These are phyloP conservation scores for Leucoptera coffeella DNA, from an alignment of 2,888 invertebrate species.

Conservation along the genomic window DNA sequence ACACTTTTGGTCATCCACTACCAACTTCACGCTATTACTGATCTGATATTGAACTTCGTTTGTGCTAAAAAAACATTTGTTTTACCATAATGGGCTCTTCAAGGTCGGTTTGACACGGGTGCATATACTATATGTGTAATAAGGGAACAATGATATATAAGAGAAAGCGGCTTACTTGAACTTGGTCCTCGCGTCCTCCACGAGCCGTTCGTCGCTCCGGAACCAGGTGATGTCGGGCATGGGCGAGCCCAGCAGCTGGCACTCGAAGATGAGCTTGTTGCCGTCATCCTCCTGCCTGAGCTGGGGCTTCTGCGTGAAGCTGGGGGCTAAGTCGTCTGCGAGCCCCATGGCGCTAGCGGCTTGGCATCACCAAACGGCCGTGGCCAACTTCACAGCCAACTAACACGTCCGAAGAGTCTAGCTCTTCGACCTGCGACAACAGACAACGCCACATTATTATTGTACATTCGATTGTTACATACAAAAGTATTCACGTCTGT, in stretches of 20 bases:
- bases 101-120: too few relatives aligned
- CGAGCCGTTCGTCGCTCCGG: slow-evolving; percentile 78
- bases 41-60: too few relatives aligned
- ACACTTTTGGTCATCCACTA: too few relatives aligned
- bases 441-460: neutral
- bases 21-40: too few relatives aligned
- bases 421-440: slow-evolving; percentile 14
- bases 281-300: slow-evolving; percentile 95
- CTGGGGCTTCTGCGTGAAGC: slow-evolving; percentile 97
- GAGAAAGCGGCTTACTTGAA: slow-evolving; percentile 61
- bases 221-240: slow-evolving; percentile 91
- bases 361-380: slow-evolving; percentile 24
- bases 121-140: too few relatives aligned
- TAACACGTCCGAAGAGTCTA: slow-evolving; percentile 8
- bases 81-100: too few relatives aligned
- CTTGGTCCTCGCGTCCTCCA: slow-evolving; percentile 78
- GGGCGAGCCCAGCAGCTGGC: slow-evolving; percentile 80
- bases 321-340: slow-evolving; percentile 93
- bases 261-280: slow-evolving; percentile 91
- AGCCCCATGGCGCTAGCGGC: slow-evolving; percentile 64
- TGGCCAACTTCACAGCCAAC: slow-evolving; percentile 8
- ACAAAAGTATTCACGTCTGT: too few relatives aligned
- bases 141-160: too few relatives aligned
- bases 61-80: too few relatives aligned
- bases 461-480: too few relatives aligned